These are phyloP conservation scores for Solen grandis DNA, from an alignment of 1,140 invertebrate species.

Conservation along the genomic window DNA sequence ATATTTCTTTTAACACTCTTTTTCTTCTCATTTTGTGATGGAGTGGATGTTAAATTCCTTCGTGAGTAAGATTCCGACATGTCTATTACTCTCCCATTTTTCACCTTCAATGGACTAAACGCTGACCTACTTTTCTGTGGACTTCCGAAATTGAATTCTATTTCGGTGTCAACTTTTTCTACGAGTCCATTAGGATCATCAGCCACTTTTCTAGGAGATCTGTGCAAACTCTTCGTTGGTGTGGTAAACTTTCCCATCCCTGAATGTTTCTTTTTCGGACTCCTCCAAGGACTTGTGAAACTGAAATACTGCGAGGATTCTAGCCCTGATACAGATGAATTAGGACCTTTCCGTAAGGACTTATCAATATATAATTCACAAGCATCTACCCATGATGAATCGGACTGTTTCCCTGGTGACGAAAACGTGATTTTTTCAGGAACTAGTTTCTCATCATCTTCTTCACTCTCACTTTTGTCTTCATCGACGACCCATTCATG, in stretches of 20 bases:
- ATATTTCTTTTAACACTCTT: too few relatives aligned
- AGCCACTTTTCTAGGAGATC: too few relatives aligned
- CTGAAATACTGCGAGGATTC: constrained; percentile 12
- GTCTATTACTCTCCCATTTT: constrained; percentile 5
- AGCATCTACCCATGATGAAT: constrained; percentile 64
- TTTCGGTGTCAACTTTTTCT: constrained; percentile 43
- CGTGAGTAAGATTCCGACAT: neutral
- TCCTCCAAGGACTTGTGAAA: constrained; percentile 33
- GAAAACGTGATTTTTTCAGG: constrained; percentile 49
- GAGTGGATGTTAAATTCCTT: constrained; percentile 19
- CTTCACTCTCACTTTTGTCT: constrained; percentile 21
- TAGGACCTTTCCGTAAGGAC: constrained; percentile 9
- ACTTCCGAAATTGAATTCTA: constrained; percentile 50
- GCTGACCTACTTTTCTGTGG: constrained; percentile 32
- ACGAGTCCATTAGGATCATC: too few relatives aligned
- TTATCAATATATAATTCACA: constrained; percentile 58
- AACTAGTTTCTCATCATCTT: constrained; percentile 18
- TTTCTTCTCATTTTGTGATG: too few relatives aligned
- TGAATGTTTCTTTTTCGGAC: constrained; percentile 5
- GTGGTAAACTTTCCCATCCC: neutral
- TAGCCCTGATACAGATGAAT: constrained; percentile 8
- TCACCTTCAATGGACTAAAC: constrained; percentile 29
- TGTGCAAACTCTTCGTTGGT: neutral
- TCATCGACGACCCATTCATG: constrained; percentile 61
- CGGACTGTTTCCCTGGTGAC: constrained; percentile 60